These are phyloP conservation scores for Netelia virgata DNA, from an alignment of 2,888 invertebrate genomes.

Conservation along the genomic window DNA sequence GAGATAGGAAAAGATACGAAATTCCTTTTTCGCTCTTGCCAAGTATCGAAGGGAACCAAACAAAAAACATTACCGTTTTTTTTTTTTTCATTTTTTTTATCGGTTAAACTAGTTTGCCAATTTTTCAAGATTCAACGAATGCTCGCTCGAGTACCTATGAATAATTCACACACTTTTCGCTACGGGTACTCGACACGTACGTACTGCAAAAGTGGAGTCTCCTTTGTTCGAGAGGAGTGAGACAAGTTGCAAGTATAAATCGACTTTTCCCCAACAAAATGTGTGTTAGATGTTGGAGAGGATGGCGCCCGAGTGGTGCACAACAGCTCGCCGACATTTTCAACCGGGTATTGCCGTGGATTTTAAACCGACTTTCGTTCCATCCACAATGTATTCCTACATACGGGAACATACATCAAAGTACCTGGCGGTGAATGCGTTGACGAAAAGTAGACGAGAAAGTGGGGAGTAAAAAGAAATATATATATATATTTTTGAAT, in stretches of 20 bases:
- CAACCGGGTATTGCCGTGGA: not conserved
- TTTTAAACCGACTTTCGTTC: slow-evolving; percentile 1
- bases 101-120: slow-evolving; percentile 10
- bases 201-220: not conserved
- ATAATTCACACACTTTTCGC: slow-evolving; percentile 26
- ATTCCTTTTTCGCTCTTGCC: not conserved
- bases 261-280: slow-evolving; percentile 33
- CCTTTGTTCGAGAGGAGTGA: not conserved
- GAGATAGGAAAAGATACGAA: not conserved
- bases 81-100: not conserved
- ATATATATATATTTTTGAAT: too few relatives aligned
- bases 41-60: not conserved
- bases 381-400: slow-evolving; percentile 7
- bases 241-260: slow-evolving; percentile 28
- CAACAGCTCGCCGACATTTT: not conserved
- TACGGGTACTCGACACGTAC: not conserved
- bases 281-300: slow-evolving; percentile 8
- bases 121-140: slow-evolving; percentile 35
- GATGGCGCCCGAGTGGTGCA: not conserved
- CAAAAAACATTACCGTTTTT: not conserved
- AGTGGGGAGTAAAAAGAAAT: not conserved
- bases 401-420: slow-evolving; percentile 11
- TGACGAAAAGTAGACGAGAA: slow-evolving; percentile 1
- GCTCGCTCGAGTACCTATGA: slow-evolving; percentile 23
- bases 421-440: slow-evolving; percentile 7